Percentiles rank a stretch among this genome's conserved stretches.
Evolutionary conservation across 1,140 invertebrate species (phyloP).

Genomic region (Achroia grisella): DNA sequence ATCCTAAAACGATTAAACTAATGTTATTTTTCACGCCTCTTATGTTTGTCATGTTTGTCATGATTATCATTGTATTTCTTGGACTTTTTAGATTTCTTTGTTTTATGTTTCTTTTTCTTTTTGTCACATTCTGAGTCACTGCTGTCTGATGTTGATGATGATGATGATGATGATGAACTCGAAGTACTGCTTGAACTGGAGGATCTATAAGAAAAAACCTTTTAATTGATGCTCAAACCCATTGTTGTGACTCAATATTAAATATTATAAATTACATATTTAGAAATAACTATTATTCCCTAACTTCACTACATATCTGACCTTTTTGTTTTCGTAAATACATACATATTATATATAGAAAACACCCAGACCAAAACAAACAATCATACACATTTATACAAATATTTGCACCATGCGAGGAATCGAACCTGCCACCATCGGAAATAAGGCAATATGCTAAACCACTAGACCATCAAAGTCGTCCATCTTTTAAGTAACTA

Average conservation of each 20-base stretch:
- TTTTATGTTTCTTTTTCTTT: constrained; percentile 37
- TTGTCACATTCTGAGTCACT: constrained; percentile 32
- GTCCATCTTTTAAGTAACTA: too few relatives aligned
- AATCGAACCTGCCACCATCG: too few relatives aligned
- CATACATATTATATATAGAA: too few relatives aligned
- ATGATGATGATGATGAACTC: constrained; percentile 20
- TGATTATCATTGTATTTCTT: constrained; percentile 49
- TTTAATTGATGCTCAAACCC: neutral
- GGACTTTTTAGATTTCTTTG: constrained; percentile 37
- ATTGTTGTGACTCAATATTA: neutral
- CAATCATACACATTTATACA: too few relatives aligned
- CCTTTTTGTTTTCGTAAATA: too few relatives aligned
- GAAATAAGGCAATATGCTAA: too few relatives aligned
- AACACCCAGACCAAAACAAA: too few relatives aligned
- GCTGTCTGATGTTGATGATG: constrained; percentile 31
- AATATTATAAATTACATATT: too few relatives aligned
- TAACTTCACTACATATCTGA: too few relatives aligned
- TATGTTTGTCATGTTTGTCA: constrained; percentile 37
- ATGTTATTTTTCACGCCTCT: constrained; percentile 10
- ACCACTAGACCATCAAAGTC: too few relatives aligned
- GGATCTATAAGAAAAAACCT: constrained; percentile 24
- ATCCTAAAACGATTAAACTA: neutral
- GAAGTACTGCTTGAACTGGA: constrained; percentile 33
- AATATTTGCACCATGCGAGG: too few relatives aligned
- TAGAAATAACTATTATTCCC: too few relatives aligned